Conservation (phyloP, 2,888 invertebrate genomes). For the Yponomeuta cagnagella region DNA sequence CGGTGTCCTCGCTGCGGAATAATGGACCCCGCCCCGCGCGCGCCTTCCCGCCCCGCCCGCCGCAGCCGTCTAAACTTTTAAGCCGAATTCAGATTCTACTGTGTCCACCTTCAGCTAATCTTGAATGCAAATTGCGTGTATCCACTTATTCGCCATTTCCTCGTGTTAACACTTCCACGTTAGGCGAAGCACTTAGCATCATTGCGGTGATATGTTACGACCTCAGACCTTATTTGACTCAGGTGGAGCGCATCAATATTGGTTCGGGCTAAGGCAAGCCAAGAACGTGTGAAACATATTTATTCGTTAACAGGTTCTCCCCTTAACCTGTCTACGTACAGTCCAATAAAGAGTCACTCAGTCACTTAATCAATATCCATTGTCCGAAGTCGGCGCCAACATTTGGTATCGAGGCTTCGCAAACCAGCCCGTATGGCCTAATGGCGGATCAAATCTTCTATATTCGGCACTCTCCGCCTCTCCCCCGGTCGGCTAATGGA, state of each 20-base stretch:
- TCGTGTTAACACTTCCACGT: neutral
- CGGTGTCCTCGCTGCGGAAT: slow-evolving; percentile 56
- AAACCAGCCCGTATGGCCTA: slow-evolving; percentile 42
- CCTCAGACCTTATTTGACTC: neutral
- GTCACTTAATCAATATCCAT: slow-evolving; percentile 12
- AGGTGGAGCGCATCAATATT: neutral
- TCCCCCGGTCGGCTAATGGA: slow-evolving; percentile 57
- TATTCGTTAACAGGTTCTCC: neutral
- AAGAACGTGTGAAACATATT: neutral
- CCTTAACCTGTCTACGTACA: slow-evolving; percentile 1
- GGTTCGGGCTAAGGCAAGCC: neutral
- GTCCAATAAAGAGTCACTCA: slow-evolving; percentile 8
- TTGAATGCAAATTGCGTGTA: neutral
- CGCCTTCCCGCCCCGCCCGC: slow-evolving; percentile 25
- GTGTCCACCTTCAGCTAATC: neutral
- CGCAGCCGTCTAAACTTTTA: slow-evolving; percentile 17
- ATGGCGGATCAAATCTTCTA: slow-evolving; percentile 63
- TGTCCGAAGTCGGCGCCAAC: slow-evolving; percentile 7
- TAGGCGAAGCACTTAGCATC: neutral
- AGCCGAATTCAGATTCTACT: slow-evolving; percentile 6
- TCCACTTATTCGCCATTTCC: slow-evolving; percentile 1
- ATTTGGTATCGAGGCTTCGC: slow-evolving; percentile 6
- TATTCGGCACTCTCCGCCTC: slow-evolving; percentile 22
- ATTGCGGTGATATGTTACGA: slow-evolving; percentile 1
- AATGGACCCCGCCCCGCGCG: slow-evolving; percentile 52